Evolutionary conservation across 37 sponge, comb jelly and placozoan species (phyloP), one percentile per base, ranked within the genome.

Genomic region (Theonella swinhoei): DNA sequence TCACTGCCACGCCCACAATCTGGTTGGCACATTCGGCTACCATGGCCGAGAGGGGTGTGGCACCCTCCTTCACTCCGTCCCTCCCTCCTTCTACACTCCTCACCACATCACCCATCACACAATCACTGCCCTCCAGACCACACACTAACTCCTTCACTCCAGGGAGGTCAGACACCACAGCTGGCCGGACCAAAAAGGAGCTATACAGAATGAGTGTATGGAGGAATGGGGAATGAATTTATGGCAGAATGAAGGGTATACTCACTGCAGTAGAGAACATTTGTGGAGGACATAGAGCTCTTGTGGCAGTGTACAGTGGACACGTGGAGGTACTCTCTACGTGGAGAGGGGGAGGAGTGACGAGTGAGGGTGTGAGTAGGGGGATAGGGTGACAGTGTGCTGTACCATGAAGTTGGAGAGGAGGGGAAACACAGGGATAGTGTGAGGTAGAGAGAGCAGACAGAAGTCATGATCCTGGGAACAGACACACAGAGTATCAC

Each of bases 251-350:
- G 38, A 9, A 32, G 1, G 38, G 19, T 17, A 24, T 5, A 28
- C 83, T 75, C 35, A 91, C 81, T 87, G 70, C 38, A 82, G 78
- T 67, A 97, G 80, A 9, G 88, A 80, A 86, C 91, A 90, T 70
- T 85, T 89, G 88, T 97, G 98, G 62, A 90, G 74, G 1, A 95
- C 76, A 77, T 83, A 97, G 78, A 97, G 88, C 77, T 97, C 93
- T 32, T 97, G 98, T 2, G 88, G 70, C 35, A 95, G 68, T 8
- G 86, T 88, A 32, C 77, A 43, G 0, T 78, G 83, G 14, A 79
- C 80, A 35, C 80, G 72, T 14, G 93, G 98, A 47, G 88, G 77
- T 23, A 87, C 94, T 36, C 88, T 70, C 96, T 95, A 30, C 0
- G 43, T 22, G 19, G 62, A 28, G 61, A 8, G 3, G 43, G 65